Evolutionary conservation across 2,888 invertebrate genomes (phyloP), one percentile per base, ranked within the genome.

Genomic region (Dryobotodes eremita): DNA sequence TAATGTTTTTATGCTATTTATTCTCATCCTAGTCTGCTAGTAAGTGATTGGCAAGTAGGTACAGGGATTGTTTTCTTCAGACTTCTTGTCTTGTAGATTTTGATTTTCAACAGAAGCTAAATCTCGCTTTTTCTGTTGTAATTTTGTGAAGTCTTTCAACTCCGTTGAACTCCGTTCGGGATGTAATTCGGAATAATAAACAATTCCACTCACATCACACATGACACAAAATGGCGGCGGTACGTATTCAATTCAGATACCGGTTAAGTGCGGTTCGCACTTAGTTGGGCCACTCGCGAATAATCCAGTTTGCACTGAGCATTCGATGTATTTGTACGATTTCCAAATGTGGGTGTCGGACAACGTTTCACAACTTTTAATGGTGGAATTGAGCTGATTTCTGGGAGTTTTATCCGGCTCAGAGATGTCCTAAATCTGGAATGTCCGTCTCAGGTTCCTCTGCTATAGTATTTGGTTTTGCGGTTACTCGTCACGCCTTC

Each of bases 231-330:
- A 88, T 84, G 84, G 86, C 77, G 81, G 64, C 75, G 65, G 71
- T 69, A 71, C 66, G 57, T 81, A 78, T 86, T 79, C 86, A 84
- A 88, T 88, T 84, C 69, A 74, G 80, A 77, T 79, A 86, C 84
- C 76, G 79, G 89, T 82, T 82, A 77, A 79, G 80, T 88, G 84
- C 80, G 86, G 89, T 79, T 78, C 72, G 48, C 88, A 82, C 66
- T 79, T 71, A 71, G 79, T 86, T 84, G 62, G 87, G 71, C 66
- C 74, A 75, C 66, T 75, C 64, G 85, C 82, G 46, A 86, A 85
- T 85, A 81, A 89, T 87, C 85, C 88, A 82, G 84, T 89, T 88
- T 80, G 82, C 66, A n/a, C 78, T 69, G 69, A 87, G 72, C 66
- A 62, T 71, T 81, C 64, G 53, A 71, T 69, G 68, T 81, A 79